Conservation (phyloP, 2,797 vertebrate species). For the Oryzias dopingdopingensis region DNA sequence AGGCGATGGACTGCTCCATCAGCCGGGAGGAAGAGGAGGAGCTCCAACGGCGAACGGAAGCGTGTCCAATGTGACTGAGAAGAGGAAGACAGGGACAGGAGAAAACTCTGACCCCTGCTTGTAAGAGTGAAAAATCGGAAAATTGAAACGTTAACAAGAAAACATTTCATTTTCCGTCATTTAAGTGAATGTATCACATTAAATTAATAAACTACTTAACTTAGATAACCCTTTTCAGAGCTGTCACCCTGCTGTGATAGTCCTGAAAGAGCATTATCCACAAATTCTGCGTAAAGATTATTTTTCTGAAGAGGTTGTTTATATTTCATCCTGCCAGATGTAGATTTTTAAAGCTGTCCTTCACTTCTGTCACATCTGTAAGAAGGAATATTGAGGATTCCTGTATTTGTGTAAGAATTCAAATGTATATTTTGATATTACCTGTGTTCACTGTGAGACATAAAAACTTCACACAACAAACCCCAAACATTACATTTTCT, state of each 20-base stretch:
- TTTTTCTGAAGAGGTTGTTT: slow-evolving; percentile 65
- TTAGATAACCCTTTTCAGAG: slow-evolving; percentile 25
- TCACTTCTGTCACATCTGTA: slow-evolving; percentile 19
- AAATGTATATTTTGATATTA: slow-evolving; percentile 28
- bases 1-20: slow-evolving; percentile 90
- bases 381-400: slow-evolving; percentile 17
- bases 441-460: slow-evolving; percentile 11
- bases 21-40: slow-evolving; percentile 71
- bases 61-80: slow-evolving; percentile 23
- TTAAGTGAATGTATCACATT: slow-evolving; percentile 43
- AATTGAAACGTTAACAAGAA: background rate
- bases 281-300: slow-evolving; percentile 56
- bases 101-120: slow-evolving; percentile 38
- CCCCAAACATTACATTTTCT: background rate
- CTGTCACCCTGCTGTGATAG: slow-evolving; percentile 10
- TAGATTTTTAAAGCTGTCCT: slow-evolving; percentile 49
- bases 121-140: slow-evolving; percentile 57
- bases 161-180: slow-evolving; percentile 28
- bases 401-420: slow-evolving; percentile 30
- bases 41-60: slow-evolving; percentile 11
- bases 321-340: slow-evolving; percentile 72
- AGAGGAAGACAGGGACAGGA: slow-evolving; percentile 3
- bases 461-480: slow-evolving; percentile 20
- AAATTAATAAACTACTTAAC: slow-evolving; percentile 19
- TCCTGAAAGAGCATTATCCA: slow-evolving; percentile 27